Percentiles rank a stretch among this genome's conserved stretches.
phyloP scores from a whole-genome alignment of 1,140 invertebrate species.

The Euwallacea fornicatus region DNA sequence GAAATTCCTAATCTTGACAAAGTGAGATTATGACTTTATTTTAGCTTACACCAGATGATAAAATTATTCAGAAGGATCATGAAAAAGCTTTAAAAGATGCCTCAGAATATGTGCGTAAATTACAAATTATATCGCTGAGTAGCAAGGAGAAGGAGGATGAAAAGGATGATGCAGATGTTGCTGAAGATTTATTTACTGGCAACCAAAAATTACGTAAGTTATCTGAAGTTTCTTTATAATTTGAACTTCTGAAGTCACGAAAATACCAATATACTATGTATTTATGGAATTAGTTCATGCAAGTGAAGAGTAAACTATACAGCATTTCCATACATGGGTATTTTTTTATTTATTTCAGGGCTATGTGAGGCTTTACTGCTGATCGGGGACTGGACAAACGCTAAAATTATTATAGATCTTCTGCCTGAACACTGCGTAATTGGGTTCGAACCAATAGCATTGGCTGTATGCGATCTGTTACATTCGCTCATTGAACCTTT shows the following conservation, averaged over 20 bases:
- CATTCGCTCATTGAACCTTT: conserved; percentile 86
- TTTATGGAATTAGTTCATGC: too few species aligned
- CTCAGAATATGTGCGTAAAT: conserved; percentile 82
- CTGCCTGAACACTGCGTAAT: conserved; percentile 82
- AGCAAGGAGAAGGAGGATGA: conserved; percentile 76
- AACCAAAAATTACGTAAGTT: conserved; percentile 88
- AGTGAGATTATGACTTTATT: conserved; percentile 3
- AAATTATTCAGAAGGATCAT: conserved; percentile 75
- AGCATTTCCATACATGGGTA: too few species aligned
- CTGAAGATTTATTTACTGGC: conserved; percentile 67
- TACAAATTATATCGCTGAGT: conserved; percentile 84
- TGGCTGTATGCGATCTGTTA: conserved; percentile 77
- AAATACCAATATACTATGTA: too few species aligned
- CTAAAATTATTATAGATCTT: conserved; percentile 73
- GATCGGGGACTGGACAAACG: conserved; percentile 89
- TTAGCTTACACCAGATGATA: conserved; percentile 82
- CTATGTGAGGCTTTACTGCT: conserved; percentile 85
- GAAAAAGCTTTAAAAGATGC: conserved; percentile 83
- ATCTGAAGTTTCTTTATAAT: neutral
- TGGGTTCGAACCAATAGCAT: conserved; percentile 77
- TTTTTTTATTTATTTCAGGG: conserved; percentile 58
- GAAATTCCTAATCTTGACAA: neutral
- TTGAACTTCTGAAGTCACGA: neutral
- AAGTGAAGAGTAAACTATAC: too few species aligned
- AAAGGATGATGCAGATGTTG: conserved; percentile 69